These are phyloP conservation scores for Sceloporus tristichus DNA, from an alignment of 2,113 vertebrate genomes.

Conservation along the genomic window DNA sequence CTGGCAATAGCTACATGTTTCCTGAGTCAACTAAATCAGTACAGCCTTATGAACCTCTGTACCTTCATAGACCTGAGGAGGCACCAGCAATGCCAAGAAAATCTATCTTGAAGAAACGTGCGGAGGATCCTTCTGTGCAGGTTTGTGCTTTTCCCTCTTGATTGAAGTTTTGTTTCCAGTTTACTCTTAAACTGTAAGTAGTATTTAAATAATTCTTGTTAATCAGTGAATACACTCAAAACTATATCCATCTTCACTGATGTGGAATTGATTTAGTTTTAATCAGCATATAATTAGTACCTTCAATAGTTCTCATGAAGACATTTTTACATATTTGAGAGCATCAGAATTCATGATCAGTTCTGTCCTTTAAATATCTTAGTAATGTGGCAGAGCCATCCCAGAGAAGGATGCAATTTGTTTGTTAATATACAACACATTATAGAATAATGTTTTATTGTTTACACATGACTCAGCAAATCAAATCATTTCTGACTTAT, in stretches of 20 bases:
- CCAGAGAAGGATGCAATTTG: not conserved
- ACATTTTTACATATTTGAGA: not conserved
- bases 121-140: conserved; percentile 83
- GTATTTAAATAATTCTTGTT: conserved; percentile 6
- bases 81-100: conserved; percentile 88
- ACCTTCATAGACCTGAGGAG: conserved; percentile 77
- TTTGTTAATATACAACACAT: no score
- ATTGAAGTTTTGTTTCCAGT: conserved; percentile 14
- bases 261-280: not conserved
- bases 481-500: no score
- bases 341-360: not conserved
- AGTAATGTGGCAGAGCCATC: not conserved
- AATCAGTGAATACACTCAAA: not conserved
- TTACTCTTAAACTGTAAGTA: not conserved
- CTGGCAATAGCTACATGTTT: conserved; percentile 70
- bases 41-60: conserved; percentile 74
- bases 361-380: not conserved
- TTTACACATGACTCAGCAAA: no score
- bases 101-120: conserved; percentile 87
- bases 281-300: not conserved
- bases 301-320: not conserved
- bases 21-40: conserved; percentile 72
- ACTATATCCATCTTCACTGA: not conserved
- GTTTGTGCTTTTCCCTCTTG: conserved; percentile 67
- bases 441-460: no score